A percentile compares a stretch with the other conserved stretches of the same genome.
phyloP scores from a whole-genome alignment of 2,797 vertebrate genomes.

The Ptychobarbus kaznakovi region DNA sequence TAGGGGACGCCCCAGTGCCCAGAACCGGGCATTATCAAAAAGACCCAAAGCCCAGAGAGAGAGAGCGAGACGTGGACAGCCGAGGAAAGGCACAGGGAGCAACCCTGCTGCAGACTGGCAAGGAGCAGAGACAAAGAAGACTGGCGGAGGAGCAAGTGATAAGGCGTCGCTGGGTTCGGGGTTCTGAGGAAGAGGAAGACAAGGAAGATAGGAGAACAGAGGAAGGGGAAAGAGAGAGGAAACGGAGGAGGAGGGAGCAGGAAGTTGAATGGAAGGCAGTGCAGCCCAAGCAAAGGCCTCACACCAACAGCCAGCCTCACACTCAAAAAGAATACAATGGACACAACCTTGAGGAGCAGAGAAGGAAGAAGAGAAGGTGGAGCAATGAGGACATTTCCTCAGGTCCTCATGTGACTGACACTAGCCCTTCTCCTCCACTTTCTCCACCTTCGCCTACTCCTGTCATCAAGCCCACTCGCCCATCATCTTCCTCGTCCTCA shows the following conservation, averaged over 20 bases:
- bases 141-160: constrained; percentile 71
- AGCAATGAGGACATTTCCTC: constrained; percentile 52
- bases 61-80: constrained; percentile 70
- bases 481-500: constrained; percentile 54
- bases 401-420: constrained; percentile 40
- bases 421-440: constrained; percentile 58
- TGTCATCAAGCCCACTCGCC: constrained; percentile 7
- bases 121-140: constrained; percentile 76
- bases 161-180: constrained; percentile 59
- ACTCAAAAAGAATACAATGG: constrained; percentile 34
- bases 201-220: constrained; percentile 35
- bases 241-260: constrained; percentile 53
- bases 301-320: constrained; percentile 62
- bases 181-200: constrained; percentile 55
- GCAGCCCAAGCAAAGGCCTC: constrained; percentile 64
- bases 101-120: constrained; percentile 68
- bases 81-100: constrained; percentile 68
- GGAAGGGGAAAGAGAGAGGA: constrained; percentile 47
- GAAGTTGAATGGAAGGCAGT: constrained; percentile 58
- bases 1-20: constrained; percentile 55
- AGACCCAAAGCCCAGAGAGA: constrained; percentile 64
- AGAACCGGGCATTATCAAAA: constrained; percentile 64
- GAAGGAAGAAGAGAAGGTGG: constrained; percentile 48
- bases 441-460: constrained; percentile 60
- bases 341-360: constrained; percentile 45